phyloP scores from a whole-genome alignment of 2,797 vertebrate genomes.

The Melanogrammus aeglefinus region DNA sequence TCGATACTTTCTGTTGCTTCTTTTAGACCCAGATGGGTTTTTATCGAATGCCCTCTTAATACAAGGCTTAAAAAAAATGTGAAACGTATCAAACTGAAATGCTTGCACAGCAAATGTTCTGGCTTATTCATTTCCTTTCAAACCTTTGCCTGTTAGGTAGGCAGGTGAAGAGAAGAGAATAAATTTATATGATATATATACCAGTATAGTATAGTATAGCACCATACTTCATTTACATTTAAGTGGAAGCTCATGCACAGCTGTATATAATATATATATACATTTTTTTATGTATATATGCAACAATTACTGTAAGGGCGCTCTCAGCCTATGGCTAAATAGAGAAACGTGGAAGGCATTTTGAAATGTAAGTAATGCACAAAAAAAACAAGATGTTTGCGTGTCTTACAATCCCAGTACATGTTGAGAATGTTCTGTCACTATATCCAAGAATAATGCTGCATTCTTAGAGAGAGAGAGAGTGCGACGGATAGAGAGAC shows the following conservation, averaged over 20 bases:
- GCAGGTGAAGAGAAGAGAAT: background rate
- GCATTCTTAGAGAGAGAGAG: background rate
- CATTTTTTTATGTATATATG: background rate
- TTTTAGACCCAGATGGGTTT: background rate
- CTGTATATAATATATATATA: background rate
- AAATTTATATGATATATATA: background rate
- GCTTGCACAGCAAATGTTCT: background rate
- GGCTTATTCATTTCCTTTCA: background rate
- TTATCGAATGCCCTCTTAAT: background rate
- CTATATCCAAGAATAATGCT: background rate
- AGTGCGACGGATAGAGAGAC: background rate
- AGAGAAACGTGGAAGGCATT: background rate
- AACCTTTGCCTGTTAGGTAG: background rate
- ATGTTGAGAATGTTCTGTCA: background rate
- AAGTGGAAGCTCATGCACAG: background rate
- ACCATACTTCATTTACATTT: background rate
- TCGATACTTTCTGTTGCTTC: background rate
- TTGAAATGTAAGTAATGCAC: background rate
- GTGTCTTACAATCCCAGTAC: background rate
- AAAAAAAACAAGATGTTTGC: background rate
- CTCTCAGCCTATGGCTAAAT: background rate
- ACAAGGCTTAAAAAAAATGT: background rate
- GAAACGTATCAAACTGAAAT: background rate
- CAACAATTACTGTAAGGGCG: background rate
- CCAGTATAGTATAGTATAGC: background rate